Evolutionary conservation across 2,888 invertebrate genomes (phyloP).

Genomic region (Ptychoptera contaminata): DNA sequence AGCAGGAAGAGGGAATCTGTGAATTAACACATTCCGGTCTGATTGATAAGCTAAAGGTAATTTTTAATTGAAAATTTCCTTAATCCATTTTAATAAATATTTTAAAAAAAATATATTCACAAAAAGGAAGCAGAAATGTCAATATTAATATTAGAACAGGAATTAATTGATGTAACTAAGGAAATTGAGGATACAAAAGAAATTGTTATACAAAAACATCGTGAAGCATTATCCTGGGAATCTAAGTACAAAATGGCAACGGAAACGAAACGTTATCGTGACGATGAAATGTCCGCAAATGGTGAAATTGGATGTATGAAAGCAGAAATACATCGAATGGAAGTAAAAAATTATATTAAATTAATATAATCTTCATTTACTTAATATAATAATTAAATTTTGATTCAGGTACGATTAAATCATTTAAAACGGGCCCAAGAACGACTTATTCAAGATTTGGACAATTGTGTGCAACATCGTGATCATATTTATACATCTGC

Average conservation of each 20-base stretch:
- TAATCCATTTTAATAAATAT: not conserved
- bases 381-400: not conserved
- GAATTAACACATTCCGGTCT: slow-evolving; percentile 36
- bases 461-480: slow-evolving; percentile 44
- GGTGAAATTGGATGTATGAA: slow-evolving; percentile 65
- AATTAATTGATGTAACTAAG: slow-evolving; percentile 46
- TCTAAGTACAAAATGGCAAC: slow-evolving; percentile 57
- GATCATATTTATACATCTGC: slow-evolving; percentile 45
- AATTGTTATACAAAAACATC: slow-evolving; percentile 45
- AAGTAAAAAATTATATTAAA: slow-evolving; percentile 33
- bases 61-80: slow-evolving; percentile 2
- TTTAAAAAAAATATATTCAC: slow-evolving; percentile 4
- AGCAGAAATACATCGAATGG: slow-evolving; percentile 70
- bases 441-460: slow-evolving; percentile 40
- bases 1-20: slow-evolving; percentile 38
- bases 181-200: slow-evolving; percentile 40
- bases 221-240: slow-evolving; percentile 66
- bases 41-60: slow-evolving; percentile 34
- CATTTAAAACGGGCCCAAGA: slow-evolving; percentile 28
- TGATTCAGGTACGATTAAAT: slow-evolving; percentile 14
- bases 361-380: not conserved
- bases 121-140: slow-evolving; percentile 50
- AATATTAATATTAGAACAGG: slow-evolving; percentile 48
- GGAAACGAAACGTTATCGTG: slow-evolving; percentile 52
- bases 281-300: slow-evolving; percentile 43